Conservation (phyloP, 2,888 invertebrate genomes). For the Automeris io region DNA sequence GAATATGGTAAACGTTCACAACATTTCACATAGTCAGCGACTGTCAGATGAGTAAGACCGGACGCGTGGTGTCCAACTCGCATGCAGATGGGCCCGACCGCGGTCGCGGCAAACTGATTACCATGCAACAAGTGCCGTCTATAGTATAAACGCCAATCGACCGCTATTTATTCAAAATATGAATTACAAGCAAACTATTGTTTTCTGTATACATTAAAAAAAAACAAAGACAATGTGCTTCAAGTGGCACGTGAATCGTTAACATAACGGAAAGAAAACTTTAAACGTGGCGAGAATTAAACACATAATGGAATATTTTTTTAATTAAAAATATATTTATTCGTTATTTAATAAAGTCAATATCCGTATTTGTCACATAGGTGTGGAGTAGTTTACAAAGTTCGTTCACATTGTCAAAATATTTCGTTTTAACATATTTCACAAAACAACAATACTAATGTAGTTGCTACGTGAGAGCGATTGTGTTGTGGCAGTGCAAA, state of each 20-base stretch:
- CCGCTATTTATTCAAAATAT: conserved; percentile 57
- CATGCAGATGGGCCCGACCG: conserved; percentile 59
- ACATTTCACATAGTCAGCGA: conserved; percentile 47
- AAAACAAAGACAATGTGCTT: conserved; percentile 61
- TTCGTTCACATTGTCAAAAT: conserved; percentile 25
- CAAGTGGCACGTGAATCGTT: conserved; percentile 41
- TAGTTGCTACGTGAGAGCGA: not conserved
- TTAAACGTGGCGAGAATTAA: conserved; percentile 34
- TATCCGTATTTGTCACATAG: conserved; percentile 19
- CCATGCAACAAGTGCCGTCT: conserved; percentile 63
- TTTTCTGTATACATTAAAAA: conserved; percentile 52
- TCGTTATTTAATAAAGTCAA: conserved; percentile 23
- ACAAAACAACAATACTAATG: not conserved
- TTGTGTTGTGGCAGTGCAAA: conserved; percentile 11
- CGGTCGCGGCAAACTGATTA: no score
- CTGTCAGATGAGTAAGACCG: conserved; percentile 68
- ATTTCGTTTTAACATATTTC: conserved; percentile 12
- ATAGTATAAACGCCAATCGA: conserved; percentile 69
- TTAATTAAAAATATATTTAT: not conserved
- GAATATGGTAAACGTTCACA: conserved; percentile 31
- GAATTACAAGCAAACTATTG: conserved; percentile 56
- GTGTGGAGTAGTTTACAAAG: conserved; percentile 14
- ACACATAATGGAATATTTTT: no score
- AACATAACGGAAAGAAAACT: conserved; percentile 57
- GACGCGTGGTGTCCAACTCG: conserved; percentile 55